These are phyloP conservation scores for Pecten maximus DNA, from an alignment of 2,888 invertebrate species.

Conservation along the genomic window DNA sequence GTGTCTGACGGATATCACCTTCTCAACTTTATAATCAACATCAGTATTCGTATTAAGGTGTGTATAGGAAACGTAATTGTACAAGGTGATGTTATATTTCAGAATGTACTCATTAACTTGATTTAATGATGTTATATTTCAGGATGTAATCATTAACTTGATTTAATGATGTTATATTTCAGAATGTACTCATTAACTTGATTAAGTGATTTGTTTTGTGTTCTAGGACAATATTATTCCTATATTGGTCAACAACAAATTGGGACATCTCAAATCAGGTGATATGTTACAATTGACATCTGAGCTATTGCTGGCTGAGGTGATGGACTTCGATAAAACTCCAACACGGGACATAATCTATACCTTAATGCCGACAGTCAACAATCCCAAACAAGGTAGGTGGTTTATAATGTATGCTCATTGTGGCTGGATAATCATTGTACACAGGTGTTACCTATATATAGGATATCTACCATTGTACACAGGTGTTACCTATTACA, in stretches of 20 bases:
- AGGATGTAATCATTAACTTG: background rate
- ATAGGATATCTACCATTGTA: too few species aligned
- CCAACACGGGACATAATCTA: constrained; percentile 69
- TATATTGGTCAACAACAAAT: constrained; percentile 70
- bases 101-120: background rate
- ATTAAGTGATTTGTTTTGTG: background rate
- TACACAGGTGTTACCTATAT: too few species aligned
- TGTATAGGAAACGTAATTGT: background rate
- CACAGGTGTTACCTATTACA: too few species aligned
- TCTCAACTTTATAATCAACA: constrained; percentile 66
- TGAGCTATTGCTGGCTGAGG: constrained; percentile 62
- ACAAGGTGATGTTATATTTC: too few species aligned
- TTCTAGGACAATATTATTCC: constrained; percentile 72
- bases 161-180: too few species aligned
- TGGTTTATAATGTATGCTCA: too few species aligned
- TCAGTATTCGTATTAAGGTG: constrained; percentile 72
- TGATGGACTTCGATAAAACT: constrained; percentile 59
- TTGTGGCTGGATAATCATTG: too few species aligned
- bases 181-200: background rate
- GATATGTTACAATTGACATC: constrained; percentile 69
- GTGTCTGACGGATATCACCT: constrained; percentile 69
- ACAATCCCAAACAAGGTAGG: constrained; percentile 76
- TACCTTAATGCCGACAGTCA: constrained; percentile 71
- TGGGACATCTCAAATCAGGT: constrained; percentile 67
- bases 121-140: background rate